Evolutionary conservation across 2,888 invertebrate genomes (phyloP).

Genomic region (Homarus gammarus): DNA sequence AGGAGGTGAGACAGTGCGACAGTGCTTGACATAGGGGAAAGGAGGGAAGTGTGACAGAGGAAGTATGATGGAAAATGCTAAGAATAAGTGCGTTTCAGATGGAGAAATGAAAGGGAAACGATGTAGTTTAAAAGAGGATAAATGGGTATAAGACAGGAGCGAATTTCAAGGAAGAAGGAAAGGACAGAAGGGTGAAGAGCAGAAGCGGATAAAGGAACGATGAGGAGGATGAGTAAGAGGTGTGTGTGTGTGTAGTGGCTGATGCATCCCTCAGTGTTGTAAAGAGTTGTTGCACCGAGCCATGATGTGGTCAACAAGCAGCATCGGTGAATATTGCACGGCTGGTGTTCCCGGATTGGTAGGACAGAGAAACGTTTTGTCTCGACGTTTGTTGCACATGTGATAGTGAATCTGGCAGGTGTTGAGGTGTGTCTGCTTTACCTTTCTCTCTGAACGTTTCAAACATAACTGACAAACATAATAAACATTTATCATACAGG

Average conservation of each 20-base stretch:
- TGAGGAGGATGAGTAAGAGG: background rate
- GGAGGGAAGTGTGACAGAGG: background rate
- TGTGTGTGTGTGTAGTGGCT: background rate
- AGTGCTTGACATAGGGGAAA: too few species aligned
- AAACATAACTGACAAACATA: too few species aligned
- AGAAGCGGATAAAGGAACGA: background rate
- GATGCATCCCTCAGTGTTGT: background rate
- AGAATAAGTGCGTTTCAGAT: background rate
- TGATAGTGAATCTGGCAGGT: too few species aligned
- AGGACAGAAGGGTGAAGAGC: background rate
- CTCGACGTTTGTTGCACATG: background rate
- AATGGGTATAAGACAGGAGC: background rate
- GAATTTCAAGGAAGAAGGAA: background rate
- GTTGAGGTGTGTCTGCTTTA: too few species aligned
- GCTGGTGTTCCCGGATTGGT: too few species aligned
- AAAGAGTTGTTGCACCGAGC: too few species aligned
- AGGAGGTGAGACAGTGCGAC: background rate
- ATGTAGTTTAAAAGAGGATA: background rate
- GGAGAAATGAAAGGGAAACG: background rate
- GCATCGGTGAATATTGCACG: too few species aligned
- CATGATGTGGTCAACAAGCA: too few species aligned
- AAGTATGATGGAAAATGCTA: background rate
- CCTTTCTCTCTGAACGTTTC: too few species aligned
- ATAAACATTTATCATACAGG: too few species aligned
- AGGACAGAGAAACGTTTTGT: too few species aligned